Evolutionary conservation across 2,888 invertebrate species (phyloP).

Genomic region (Erebia ligea): DNA sequence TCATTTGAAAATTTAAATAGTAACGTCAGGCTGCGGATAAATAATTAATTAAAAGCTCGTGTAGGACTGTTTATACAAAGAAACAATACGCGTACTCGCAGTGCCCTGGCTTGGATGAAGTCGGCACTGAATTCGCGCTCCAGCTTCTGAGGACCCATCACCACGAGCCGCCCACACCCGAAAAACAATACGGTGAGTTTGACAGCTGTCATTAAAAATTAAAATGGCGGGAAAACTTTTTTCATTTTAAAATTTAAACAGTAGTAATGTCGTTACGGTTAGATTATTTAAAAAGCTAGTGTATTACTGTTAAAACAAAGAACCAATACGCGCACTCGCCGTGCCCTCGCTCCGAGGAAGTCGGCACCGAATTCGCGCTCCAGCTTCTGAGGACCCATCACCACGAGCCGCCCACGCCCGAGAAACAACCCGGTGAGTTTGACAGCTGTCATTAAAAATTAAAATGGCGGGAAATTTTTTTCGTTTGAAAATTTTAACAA

Average conservation of each 20-base stretch:
- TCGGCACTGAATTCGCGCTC: neutral
- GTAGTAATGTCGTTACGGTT: too few species aligned
- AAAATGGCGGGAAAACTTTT: neutral
- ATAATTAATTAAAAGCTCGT: too few species aligned
- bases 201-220: neutral
- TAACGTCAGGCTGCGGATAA: too few species aligned
- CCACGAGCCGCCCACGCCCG: constrained; percentile 56
- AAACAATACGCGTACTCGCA: constrained; percentile 75
- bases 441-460: constrained; percentile 19
- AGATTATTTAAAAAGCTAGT: too few species aligned
- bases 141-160: neutral
- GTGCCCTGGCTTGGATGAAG: neutral
- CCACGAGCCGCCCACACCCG: neutral
- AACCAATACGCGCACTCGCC: constrained; percentile 79
- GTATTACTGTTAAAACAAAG: constrained; percentile 49
- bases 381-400: constrained; percentile 58
- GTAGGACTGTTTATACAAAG: constrained; percentile 49
- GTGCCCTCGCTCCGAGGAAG: constrained; percentile 79
- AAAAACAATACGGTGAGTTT: neutral
- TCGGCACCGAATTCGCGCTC: constrained; percentile 75
- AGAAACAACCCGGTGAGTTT: constrained; percentile 54
- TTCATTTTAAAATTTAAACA: neutral
- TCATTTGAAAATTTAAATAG: neutral
- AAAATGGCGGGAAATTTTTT: constrained; percentile 42
- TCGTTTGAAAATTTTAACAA: neutral